Evolutionary conservation across 1,140 invertebrate genomes (phyloP).

Genomic region (Artemia franciscana): DNA sequence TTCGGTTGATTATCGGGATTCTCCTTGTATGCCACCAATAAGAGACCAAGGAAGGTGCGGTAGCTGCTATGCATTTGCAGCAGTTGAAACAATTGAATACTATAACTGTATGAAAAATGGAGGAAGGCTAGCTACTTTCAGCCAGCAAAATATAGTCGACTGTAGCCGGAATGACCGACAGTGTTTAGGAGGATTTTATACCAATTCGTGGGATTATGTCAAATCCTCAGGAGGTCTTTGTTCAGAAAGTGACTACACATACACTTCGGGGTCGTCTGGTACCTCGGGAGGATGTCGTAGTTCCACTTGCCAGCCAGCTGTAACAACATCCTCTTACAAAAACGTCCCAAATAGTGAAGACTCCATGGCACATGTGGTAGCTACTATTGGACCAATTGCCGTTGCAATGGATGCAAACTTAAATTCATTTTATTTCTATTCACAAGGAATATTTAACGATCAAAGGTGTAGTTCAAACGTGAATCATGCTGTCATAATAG

Average conservation of each 20-base stretch:
- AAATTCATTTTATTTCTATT: conserved; percentile 9
- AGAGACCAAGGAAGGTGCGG: conserved; percentile 9
- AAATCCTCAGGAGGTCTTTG: background rate
- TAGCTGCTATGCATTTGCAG: conserved; percentile 7
- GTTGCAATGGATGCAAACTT: conserved; percentile 21
- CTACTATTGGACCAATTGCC: conserved; percentile 13
- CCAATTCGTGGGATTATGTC: conserved; percentile 1
- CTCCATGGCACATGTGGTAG: background rate
- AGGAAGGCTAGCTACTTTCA: background rate
- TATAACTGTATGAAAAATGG: conserved; percentile 2
- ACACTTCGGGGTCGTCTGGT: background rate
- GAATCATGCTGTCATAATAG: conserved; percentile 28
- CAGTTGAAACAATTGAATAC: background rate
- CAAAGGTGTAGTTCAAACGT: conserved; percentile 19
- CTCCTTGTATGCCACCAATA: conserved; percentile 6
- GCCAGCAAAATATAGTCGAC: conserved; percentile 4
- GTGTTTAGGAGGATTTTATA: conserved; percentile 5
- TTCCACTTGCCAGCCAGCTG: background rate
- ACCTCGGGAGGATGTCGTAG: background rate
- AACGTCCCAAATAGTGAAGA: background rate
- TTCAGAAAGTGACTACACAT: background rate
- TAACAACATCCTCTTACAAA: background rate
- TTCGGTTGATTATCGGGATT: conserved; percentile 1
- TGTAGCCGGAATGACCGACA: background rate
- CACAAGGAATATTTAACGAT: conserved; percentile 23